Conservation (phyloP, 2,888 invertebrate species). For the Mamestra brassicae region DNA sequence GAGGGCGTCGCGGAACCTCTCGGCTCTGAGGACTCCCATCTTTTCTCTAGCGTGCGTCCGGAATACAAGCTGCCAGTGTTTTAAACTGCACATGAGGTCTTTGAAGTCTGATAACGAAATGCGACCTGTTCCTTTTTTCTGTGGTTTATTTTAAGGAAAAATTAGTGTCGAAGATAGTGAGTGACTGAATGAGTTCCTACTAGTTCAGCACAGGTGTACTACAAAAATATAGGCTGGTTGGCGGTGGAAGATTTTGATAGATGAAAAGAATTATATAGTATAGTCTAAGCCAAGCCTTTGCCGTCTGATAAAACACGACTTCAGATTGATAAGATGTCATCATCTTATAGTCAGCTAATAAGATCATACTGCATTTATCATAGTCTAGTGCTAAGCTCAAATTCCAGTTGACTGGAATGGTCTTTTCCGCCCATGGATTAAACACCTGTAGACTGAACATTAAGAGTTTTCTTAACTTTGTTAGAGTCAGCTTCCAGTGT, state of each 20-base stretch:
- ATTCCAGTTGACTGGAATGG: neutral
- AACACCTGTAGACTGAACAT: too few relatives aligned
- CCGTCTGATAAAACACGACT: too few relatives aligned
- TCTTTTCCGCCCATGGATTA: neutral
- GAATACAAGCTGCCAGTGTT: constrained; percentile 97
- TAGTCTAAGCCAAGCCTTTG: neutral
- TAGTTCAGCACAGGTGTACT: too few relatives aligned
- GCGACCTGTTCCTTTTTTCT: constrained; percentile 95
- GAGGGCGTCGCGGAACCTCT: constrained; percentile 95
- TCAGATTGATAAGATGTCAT: too few relatives aligned
- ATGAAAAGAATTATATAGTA: neutral
- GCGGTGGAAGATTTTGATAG: neutral
- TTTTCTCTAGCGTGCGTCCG: constrained; percentile 97
- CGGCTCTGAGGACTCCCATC: constrained; percentile 96
- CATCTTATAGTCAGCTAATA: neutral
- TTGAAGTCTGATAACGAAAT: constrained; percentile 96
- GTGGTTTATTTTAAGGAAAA: constrained; percentile 70
- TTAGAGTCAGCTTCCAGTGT: neutral
- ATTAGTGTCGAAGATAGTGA: neutral
- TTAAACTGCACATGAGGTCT: constrained; percentile 97
- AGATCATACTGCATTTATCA: neutral
- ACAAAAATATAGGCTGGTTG: neutral
- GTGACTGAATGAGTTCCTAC: neutral
- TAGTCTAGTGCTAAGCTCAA: neutral
- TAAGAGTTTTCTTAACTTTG: too few relatives aligned